A percentile compares a stretch with the other conserved stretches of the same genome.
Evolutionary conservation across 2,888 invertebrate species (phyloP).

Genomic region (Cheilosia urbana): DNA sequence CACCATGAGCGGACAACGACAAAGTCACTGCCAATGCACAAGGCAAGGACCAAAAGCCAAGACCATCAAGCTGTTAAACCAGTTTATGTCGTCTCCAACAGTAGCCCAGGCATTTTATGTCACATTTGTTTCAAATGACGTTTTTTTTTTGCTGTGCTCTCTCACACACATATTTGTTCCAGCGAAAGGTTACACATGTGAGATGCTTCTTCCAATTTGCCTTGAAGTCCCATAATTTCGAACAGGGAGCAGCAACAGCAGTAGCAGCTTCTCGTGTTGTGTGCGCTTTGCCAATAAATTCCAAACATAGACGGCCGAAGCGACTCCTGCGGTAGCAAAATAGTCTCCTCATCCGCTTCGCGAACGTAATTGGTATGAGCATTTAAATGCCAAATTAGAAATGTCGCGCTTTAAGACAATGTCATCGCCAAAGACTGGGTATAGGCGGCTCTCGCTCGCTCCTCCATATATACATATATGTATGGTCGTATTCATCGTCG

Average conservation of each 20-base stretch:
- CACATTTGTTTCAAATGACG: constrained; percentile 72
- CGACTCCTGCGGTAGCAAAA: constrained; percentile 50
- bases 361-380: constrained; percentile 77
- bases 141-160: constrained; percentile 19
- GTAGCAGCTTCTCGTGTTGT: constrained; percentile 53
- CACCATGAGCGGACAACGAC: constrained; percentile 1
- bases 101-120: constrained; percentile 72
- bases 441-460: constrained; percentile 12
- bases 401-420: constrained; percentile 78
- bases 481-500: constrained; percentile 19
- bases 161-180: constrained; percentile 67
- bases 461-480: constrained; percentile 15
- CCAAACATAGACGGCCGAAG: constrained; percentile 65
- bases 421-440: constrained; percentile 76
- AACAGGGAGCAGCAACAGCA: constrained; percentile 42
- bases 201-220: constrained; percentile 75
- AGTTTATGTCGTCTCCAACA: constrained; percentile 61
- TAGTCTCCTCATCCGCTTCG: constrained; percentile 68
- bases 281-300: constrained; percentile 68
- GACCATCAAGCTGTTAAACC: constrained; percentile 53
- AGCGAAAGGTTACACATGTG: constrained; percentile 75
- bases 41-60: constrained; percentile 22
- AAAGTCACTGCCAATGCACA: constrained; percentile 20
- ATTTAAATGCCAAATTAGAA: constrained; percentile 79
- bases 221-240: constrained; percentile 72